Percentiles rank a stretch among this genome's conserved stretches.
Evolutionary conservation across 1,140 invertebrate genomes (phyloP).

Genomic region (Tribolium castaneum): DNA sequence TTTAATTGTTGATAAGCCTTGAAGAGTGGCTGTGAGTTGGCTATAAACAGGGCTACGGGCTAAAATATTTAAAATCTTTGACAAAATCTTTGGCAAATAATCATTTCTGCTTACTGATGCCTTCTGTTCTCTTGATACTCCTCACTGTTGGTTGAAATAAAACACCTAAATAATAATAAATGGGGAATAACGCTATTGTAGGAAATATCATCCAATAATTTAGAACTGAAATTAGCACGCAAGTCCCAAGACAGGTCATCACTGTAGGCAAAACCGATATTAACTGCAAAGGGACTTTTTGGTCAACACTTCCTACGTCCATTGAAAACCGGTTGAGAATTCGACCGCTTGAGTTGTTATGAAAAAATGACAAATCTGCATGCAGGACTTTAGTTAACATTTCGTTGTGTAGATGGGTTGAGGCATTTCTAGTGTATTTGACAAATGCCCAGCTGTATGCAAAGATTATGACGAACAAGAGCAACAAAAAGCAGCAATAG

Average conservation of each 20-base stretch:
- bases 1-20: conserved; percentile 86
- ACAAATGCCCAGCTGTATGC: conserved; percentile 58
- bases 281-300: conserved; percentile 74
- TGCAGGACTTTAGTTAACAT: conserved; percentile 73
- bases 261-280: conserved; percentile 66
- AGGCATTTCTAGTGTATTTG: conserved; percentile 70
- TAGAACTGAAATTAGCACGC: neutral
- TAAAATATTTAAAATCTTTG: conserved; percentile 9
- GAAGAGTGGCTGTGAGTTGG: conserved; percentile 73
- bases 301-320: conserved; percentile 72
- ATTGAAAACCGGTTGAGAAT: conserved; percentile 56
- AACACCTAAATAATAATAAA: neutral
- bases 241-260: neutral
- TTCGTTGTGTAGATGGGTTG: conserved; percentile 72
- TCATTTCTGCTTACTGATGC: neutral
- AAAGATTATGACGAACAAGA: neutral
- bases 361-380: conserved; percentile 82
- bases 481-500: neutral
- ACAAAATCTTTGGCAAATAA: neutral
- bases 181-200: neutral
- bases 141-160: neutral
- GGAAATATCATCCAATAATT: conserved; percentile 6
- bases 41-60: conserved; percentile 72
- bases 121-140: neutral
- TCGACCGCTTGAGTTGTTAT: conserved; percentile 78